Percentiles rank a stretch among this genome's conserved stretches.
phyloP scores from a whole-genome alignment of 2,113 vertebrate genomes.

The Nematolebias whitei region DNA sequence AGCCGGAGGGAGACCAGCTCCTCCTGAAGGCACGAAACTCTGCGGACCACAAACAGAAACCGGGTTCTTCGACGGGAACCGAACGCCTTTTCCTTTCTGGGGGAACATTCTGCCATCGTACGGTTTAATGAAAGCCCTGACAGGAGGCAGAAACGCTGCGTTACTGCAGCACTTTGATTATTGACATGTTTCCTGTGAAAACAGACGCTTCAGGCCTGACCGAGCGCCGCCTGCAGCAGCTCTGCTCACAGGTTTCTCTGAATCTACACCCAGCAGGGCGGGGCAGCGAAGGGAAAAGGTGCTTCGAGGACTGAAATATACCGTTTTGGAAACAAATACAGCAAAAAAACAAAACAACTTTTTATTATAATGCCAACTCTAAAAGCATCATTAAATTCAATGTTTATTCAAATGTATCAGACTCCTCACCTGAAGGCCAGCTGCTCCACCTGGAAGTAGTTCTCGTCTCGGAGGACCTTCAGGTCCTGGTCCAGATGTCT shows the following conservation, averaged over 20 bases:
- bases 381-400: no score
- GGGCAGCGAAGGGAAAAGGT: no score
- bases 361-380: no score
- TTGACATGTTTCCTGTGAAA: background rate
- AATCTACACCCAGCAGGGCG: no score
- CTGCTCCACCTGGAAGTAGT: slow-evolving; percentile 96
- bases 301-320: no score
- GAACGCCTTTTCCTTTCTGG: background rate
- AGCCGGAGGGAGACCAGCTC: slow-evolving; percentile 92
- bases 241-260: no score
- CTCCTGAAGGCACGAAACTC: slow-evolving; percentile 90
- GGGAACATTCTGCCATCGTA: no score
- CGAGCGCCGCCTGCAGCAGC: no score
- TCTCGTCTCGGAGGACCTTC: slow-evolving; percentile 91
- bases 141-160: background rate
- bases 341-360: no score
- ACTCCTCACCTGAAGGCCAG: slow-evolving; percentile 93
- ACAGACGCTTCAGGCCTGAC: background rate
- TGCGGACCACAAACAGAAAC: slow-evolving; percentile 43
- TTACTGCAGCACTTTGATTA: no score
- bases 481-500: slow-evolving; percentile 89
- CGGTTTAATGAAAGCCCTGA: background rate
- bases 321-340: no score
- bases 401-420: no score
- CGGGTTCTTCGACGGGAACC: background rate